Evolutionary conservation across 1,140 invertebrate species (phyloP).

Genomic region (Drosophila baimaii): DNA sequence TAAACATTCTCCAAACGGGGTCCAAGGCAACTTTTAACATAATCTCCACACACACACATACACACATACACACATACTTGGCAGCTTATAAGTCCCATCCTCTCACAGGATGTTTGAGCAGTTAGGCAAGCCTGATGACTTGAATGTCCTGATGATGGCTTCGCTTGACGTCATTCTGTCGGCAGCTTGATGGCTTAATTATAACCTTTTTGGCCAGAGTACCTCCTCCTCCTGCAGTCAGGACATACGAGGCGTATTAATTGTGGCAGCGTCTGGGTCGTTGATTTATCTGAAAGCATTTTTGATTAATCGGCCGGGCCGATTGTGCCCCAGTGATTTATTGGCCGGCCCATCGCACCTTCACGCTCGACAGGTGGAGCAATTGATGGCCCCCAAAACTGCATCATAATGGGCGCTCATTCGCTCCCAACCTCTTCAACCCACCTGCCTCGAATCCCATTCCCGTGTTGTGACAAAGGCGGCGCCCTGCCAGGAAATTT

Average conservation of each 20-base stretch:
- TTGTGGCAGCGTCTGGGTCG: slow-evolving; percentile 34
- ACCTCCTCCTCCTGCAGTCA: slow-evolving; percentile 9
- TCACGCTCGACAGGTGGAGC: slow-evolving; percentile 34
- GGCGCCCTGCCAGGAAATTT: slow-evolving; percentile 56
- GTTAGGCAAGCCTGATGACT: slow-evolving; percentile 35
- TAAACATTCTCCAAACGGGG: slow-evolving; percentile 26
- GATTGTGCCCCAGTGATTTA: slow-evolving; percentile 62
- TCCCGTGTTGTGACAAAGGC: slow-evolving; percentile 52
- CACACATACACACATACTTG: slow-evolving; percentile 40
- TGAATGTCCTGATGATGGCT: slow-evolving; percentile 36
- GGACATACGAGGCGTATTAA: slow-evolving; percentile 49
- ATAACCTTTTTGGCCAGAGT: slow-evolving; percentile 49
- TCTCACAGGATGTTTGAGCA: slow-evolving; percentile 18
- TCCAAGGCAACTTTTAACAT: slow-evolving; percentile 26
- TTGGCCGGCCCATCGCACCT: slow-evolving; percentile 36
- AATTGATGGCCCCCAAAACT: slow-evolving; percentile 56
- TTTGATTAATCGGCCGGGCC: slow-evolving; percentile 65
- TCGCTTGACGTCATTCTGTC: slow-evolving; percentile 56
- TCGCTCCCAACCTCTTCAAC: not conserved
- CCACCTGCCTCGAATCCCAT: not conserved
- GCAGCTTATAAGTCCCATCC: slow-evolving; percentile 51
- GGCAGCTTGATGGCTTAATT: slow-evolving; percentile 67
- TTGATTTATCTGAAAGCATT: slow-evolving; percentile 50
- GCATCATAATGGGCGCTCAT: slow-evolving; percentile 49
- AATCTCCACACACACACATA: slow-evolving; percentile 32